Evolutionary conservation across 2,888 invertebrate species (phyloP), one percentile per base, ranked within the genome.

Genomic region (Clanis bilineata): DNA sequence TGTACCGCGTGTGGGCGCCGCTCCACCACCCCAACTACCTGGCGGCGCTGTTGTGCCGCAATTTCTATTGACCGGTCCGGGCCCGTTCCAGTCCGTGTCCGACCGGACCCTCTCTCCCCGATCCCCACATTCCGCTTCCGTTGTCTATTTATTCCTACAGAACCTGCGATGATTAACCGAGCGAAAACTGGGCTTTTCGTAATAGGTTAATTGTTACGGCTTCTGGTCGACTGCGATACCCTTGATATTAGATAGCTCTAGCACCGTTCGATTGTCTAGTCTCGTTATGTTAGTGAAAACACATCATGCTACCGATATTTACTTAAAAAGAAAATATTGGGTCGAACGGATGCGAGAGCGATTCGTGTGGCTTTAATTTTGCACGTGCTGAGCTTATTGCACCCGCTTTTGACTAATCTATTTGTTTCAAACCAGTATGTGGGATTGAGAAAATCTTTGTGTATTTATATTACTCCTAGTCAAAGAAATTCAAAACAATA

Each of bases 11-110:
- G 68, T 77, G 72, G 73, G 71, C 81, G 67, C 82, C 77, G 68
- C 82, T 85, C 63, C 88, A 86, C 74, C 88, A 81, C 67, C 89
- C 89, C 79, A 88, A 90, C 84, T 89, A 87, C 81, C 87, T 90
- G 61, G 90, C 90, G 68, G 87, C 89, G 68, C 80, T 88, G 77
- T 87, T 89, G 65, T 90, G 91, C 80, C 88, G 88, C 79, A 87
- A 87, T 82, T 91, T 89, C 82, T 90, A 89, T 78, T 90, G 74
- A 82, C 67, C 66, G 51, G 18, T 32, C 28, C 28, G 45, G 45
- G 23, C 23, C n/a, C 6, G 5, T 0, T 25, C 25, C 45, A 23
- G 59, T 65, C 63, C 60, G 63, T 63, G 62, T 65, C 61, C 60
- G 60, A 56, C 64, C 61, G 69, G 63, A 64, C 61, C 73, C 73